Evolutionary conservation across 2,797 vertebrate genomes (phyloP).

Genomic region (Diplodus puntazzo): DNA sequence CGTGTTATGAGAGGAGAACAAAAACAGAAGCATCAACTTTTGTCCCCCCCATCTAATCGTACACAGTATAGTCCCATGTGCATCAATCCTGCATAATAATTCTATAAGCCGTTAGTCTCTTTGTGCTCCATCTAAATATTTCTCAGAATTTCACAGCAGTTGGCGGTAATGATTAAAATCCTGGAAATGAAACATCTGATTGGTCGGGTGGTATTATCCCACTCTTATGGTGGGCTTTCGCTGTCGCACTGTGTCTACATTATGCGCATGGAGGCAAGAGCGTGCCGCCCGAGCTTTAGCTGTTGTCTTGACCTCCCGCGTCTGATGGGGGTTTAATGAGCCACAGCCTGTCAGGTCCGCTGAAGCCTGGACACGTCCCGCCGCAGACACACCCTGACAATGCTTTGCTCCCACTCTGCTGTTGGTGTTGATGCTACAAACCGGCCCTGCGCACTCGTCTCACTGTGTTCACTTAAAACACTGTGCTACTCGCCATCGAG

Average conservation of each 20-base stretch:
- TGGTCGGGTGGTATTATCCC: conserved; percentile 50
- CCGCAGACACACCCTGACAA: conserved; percentile 61
- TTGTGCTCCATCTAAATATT: conserved; percentile 62
- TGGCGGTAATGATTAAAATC: conserved; percentile 65
- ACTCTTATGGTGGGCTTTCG: conserved; percentile 24
- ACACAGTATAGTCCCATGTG: conserved; percentile 16
- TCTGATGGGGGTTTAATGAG: conserved; percentile 81
- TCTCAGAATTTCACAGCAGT: conserved; percentile 57
- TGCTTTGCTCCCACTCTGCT: conserved; percentile 30
- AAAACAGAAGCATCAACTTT: conserved; percentile 43
- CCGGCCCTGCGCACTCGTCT: conserved; percentile 38
- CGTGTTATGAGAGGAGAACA: conserved; percentile 9
- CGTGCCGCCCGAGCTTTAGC: conserved; percentile 42
- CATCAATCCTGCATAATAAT: conserved; percentile 35
- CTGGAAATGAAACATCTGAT: conserved; percentile 74
- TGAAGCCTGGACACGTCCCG: conserved; percentile 63
- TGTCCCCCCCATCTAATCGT: conserved; percentile 31
- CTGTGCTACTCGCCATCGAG: background rate
- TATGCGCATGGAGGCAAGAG: conserved; percentile 28
- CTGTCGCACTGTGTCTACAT: conserved; percentile 20
- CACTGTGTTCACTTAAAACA: conserved; percentile 53
- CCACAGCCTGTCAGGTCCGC: conserved; percentile 72
- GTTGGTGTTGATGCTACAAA: conserved; percentile 63
- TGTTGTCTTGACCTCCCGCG: conserved; percentile 75
- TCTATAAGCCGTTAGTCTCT: conserved; percentile 57